Percentiles rank a stretch among this genome's conserved stretches.
These are phyloP conservation scores for Carabus problematicus DNA, from an alignment of 2,888 invertebrate species.

Conservation along the genomic window DNA sequence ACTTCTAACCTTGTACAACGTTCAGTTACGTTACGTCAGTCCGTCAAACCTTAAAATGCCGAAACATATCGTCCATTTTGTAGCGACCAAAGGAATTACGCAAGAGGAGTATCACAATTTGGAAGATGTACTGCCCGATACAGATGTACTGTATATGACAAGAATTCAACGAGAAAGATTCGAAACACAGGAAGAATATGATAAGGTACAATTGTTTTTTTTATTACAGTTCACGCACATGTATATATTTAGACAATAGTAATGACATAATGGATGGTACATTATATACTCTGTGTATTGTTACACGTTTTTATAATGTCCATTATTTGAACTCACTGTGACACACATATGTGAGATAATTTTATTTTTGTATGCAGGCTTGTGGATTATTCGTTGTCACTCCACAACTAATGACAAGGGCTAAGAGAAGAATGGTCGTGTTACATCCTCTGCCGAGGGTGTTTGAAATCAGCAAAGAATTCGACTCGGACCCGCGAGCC, in stretches of 20 bases:
- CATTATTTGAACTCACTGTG: slow-evolving; percentile 6
- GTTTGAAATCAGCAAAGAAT: slow-evolving; percentile 92
- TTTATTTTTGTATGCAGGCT: slow-evolving; percentile 63
- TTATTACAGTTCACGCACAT: not conserved
- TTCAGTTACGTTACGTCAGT: slow-evolving; percentile 90
- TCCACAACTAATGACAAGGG: slow-evolving; percentile 93
- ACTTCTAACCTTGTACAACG: slow-evolving; percentile 91
- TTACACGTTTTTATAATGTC: slow-evolving; percentile 5
- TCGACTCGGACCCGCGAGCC: slow-evolving; percentile 95
- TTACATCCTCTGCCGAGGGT: slow-evolving; percentile 97
- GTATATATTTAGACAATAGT: too few relatives aligned
- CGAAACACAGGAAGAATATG: slow-evolving; percentile 80
- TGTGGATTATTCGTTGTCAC: slow-evolving; percentile 91
- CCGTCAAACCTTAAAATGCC: slow-evolving; percentile 92
- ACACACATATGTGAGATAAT: not conserved
- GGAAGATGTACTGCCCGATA: slow-evolving; percentile 87
- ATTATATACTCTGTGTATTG: too few relatives aligned
- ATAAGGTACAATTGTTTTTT: slow-evolving; percentile 67
- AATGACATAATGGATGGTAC: not conserved
- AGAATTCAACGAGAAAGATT: slow-evolving; percentile 96
- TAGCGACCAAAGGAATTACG: slow-evolving; percentile 77
- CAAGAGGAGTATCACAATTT: slow-evolving; percentile 78
- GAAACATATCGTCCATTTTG: slow-evolving; percentile 78
- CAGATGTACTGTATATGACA: slow-evolving; percentile 98
- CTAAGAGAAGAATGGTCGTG: slow-evolving; percentile 93